Evolutionary conservation across 2,797 vertebrate genomes (phyloP).

Genomic region (Cyclopterus lumpus): DNA sequence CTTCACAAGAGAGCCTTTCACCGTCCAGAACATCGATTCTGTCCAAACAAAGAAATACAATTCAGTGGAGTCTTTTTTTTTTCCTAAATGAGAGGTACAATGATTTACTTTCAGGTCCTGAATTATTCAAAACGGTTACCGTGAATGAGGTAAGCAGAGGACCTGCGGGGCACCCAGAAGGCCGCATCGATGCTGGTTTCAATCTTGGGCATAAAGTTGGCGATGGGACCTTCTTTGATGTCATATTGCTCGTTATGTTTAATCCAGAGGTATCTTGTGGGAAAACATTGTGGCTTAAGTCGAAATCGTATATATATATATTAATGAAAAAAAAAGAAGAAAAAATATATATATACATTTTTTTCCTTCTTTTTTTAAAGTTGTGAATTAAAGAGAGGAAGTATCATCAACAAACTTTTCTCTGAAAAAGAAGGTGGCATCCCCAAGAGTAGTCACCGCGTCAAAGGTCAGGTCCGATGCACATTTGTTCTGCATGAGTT

Average conservation of each 20-base stretch:
- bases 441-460: slow-evolving; percentile 69
- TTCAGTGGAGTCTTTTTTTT: background rate
- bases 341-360: no score
- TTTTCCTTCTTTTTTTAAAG: background rate
- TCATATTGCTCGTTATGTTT: slow-evolving; percentile 76
- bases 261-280: slow-evolving; percentile 83
- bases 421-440: slow-evolving; percentile 80
- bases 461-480: slow-evolving; percentile 77
- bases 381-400: background rate
- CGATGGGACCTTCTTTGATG: slow-evolving; percentile 82
- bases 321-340: no score
- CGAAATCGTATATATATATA: no score
- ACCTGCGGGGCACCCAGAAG: slow-evolving; percentile 81
- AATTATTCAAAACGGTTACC: slow-evolving; percentile 61
- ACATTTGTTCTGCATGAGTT: slow-evolving; percentile 73
- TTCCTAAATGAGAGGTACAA: background rate
- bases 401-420: slow-evolving; percentile 49
- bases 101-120: background rate
- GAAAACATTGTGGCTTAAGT: background rate
- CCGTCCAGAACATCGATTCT: slow-evolving; percentile 84
- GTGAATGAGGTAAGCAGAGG: slow-evolving; percentile 82
- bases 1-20: slow-evolving; percentile 78
- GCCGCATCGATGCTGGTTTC: slow-evolving; percentile 80
- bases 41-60: background rate
- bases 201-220: slow-evolving; percentile 84